Evolutionary conservation across 2,113 vertebrate species (phyloP), one percentile per base, ranked within the genome.

Genomic region (Bostrychus sinensis): DNA sequence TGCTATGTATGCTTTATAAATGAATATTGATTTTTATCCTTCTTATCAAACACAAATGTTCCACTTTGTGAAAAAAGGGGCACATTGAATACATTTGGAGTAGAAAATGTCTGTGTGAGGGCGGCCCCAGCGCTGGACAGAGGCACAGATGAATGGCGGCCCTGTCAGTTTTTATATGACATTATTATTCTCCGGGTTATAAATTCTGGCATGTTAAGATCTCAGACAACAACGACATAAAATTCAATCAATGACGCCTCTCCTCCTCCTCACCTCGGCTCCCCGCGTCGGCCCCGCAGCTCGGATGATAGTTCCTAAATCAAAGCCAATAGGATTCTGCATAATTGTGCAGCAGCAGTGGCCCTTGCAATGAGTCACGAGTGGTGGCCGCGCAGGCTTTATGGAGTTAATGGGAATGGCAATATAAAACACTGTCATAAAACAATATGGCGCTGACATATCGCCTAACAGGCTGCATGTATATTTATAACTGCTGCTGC

Each of bases 141-240:
- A 50, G 50, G 36, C 60, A 58, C 69, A 75, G 46, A 69, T 78
- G 70, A 77, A 66, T 70, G 74, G 66, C 51, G 57, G 79, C 76
- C 84, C 83, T 90, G 89, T 90, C 89, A 87, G 84, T 81, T 91
- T 89, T 92, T 93, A 92, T 92, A 88, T 86, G 90, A 90, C 90
- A 92, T 92, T 91, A 92, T 93, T 93, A 92, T 91, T 91, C 90
- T 79, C 74, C 5, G 56, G 88, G 89, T 90, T 87, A 89, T 93
- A 92, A 93, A 92, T 93, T 92, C 82, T 88, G 88, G 85, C 88
- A 90, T 91, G 91, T 88, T 91, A 93, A 93, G 91, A 92, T 92
- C 90, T 85, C 87, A 73, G 82, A 91, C 90, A 91, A 83, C 91
- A 89, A 85, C 87, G 84, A 92, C 90, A 91, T 91, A 89, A 93